Evolutionary conservation across 92 coral and sea anemone genomes (phyloP), one percentile per base, ranked within the genome.

Genomic region (Bergia sp.): DNA sequence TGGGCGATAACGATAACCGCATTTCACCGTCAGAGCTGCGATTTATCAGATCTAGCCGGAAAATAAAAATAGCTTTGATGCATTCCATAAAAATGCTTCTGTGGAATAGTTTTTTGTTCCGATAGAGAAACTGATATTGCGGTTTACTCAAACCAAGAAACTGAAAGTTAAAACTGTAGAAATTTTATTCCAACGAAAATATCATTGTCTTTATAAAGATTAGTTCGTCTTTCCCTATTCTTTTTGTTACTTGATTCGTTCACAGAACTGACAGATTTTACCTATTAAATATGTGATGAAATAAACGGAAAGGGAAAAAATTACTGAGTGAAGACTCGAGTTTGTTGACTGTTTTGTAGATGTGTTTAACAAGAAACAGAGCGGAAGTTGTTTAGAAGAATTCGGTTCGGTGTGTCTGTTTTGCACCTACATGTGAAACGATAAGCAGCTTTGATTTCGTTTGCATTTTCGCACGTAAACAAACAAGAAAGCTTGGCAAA

Each of bases 401-500:
- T 1, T 61, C 69, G 69, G 29, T 0, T 29, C 69, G n/a, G 69
- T 18, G 20, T 18, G 69, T 61, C 29, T 61, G 69, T 61, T 61
- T 77, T 77, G 10, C 23, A 77, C 42, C 18, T 58, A 69, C 49
- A 81, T 65, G 73, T 12, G 67, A 81, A 81, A 61, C 23, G 43
- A 81, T 29, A 61, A 20, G 18, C 29, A 77, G 29, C 4, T 47
- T 7, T 57, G 7, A 58, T 57, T 55, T 50, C 50, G 85, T 81
- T 81, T 61, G 74, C 43, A 58, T 58, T 81, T 80, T 61, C 41
- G 2, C 61, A 57, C 53, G 21, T 81, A 81, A 81, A 81, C 85
- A 81, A 81, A 81, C 50, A 81, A 21, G 71, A 81, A 40, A 55
- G 50, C 45, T 57, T 49, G 49, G 47, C 73, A 58, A 58, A 81